Percentiles rank a stretch among this genome's conserved stretches.
phyloP scores from a whole-genome alignment of 2,797 vertebrate species.

The Karalla daura region DNA sequence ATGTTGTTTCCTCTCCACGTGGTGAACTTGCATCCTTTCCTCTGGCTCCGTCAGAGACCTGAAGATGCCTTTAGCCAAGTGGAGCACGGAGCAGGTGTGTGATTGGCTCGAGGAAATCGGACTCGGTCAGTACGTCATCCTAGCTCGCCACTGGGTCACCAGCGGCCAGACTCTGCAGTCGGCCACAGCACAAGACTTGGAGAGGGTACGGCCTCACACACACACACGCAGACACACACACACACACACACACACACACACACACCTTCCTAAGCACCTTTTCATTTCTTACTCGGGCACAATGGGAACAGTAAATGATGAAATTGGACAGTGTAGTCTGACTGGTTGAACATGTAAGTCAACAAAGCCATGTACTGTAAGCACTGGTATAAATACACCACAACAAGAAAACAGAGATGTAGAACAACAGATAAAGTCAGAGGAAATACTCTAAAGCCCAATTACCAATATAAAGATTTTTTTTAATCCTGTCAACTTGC shows the following conservation, averaged over 20 bases:
- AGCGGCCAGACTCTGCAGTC: constrained; percentile 91
- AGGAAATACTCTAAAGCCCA: no score
- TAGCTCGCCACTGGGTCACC: constrained; percentile 91
- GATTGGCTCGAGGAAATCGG: constrained; percentile 95
- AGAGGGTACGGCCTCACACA: constrained; percentile 86
- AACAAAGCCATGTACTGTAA: no score
- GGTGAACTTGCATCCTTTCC: not conserved
- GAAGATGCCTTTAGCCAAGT: constrained; percentile 91
- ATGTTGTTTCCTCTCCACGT: not conserved
- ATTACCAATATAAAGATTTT: no score
- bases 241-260: no score
- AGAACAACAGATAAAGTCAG: no score
- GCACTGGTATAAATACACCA: no score
- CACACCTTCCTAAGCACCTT: not conserved
- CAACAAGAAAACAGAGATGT: no score
- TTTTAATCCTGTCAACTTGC: no score
- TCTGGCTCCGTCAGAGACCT: constrained; percentile 82
- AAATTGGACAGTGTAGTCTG: no score
- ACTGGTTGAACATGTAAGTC: no score
- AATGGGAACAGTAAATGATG: no score
- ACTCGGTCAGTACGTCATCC: constrained; percentile 89
- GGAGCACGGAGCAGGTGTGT: constrained; percentile 93
- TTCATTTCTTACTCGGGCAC: no score
- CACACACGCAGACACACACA: not conserved
- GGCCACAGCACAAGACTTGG: constrained; percentile 91